Conservation (phyloP, 2,113 vertebrate genomes). For the Sebastes fasciatus region DNA sequence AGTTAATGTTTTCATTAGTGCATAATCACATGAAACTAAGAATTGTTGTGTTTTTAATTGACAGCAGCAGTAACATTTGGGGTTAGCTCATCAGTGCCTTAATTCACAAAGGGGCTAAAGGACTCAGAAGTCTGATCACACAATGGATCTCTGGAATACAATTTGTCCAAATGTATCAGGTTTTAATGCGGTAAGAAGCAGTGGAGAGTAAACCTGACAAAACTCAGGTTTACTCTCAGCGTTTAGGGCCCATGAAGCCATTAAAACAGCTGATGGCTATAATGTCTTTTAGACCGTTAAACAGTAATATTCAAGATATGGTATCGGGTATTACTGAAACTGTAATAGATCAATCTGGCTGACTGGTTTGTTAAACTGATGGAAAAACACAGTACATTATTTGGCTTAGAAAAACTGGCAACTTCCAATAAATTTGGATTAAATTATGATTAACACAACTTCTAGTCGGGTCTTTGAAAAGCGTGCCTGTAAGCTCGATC, state of each 20-base stretch:
- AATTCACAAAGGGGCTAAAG: neutral
- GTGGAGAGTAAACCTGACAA: too few relatives aligned
- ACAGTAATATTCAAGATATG: conserved; percentile 11
- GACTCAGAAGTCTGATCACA: neutral
- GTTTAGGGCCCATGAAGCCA: too few relatives aligned
- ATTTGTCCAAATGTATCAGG: neutral
- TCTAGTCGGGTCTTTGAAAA: neutral
- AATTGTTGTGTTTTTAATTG: neutral
- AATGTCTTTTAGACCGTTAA: neutral
- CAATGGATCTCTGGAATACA: neutral
- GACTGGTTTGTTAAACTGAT: neutral
- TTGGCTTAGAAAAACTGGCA: neutral
- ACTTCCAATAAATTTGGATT: conserved; percentile 5
- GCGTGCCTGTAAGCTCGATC: neutral
- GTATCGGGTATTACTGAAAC: neutral
- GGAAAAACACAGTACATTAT: neutral
- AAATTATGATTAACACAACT: neutral
- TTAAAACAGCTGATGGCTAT: too few relatives aligned
- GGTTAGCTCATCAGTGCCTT: neutral
- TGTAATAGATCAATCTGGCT: neutral
- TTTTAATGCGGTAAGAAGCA: too few relatives aligned
- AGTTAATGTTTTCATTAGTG: too few relatives aligned
- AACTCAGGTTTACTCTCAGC: too few relatives aligned
- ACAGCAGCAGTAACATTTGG: conserved; percentile 25
- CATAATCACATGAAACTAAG: too few relatives aligned